Percentiles rank a stretch among this genome's conserved stretches.
Conservation (phyloP, 2,797 vertebrate genomes). For the Euphonia xanthogaster region DNA sequence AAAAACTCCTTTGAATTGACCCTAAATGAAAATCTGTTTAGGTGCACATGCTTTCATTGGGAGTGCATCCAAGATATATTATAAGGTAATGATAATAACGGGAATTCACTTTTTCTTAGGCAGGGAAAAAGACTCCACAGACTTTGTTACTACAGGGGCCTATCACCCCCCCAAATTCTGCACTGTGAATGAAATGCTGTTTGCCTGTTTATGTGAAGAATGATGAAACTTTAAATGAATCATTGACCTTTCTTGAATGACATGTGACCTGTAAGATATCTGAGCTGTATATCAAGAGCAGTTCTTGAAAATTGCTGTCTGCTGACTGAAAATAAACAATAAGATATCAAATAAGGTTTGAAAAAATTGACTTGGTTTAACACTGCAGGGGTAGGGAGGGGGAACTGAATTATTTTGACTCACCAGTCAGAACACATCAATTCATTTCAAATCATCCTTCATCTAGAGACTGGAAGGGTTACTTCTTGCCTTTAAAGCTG, state of each 20-base stretch:
- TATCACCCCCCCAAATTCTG: slow-evolving; percentile 39
- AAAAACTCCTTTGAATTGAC: slow-evolving; percentile 33
- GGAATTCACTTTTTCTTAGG: slow-evolving; percentile 56
- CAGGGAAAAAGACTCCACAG: slow-evolving; percentile 52
- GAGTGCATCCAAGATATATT: slow-evolving; percentile 36
- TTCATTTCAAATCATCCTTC: slow-evolving; percentile 77
- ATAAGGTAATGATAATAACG: slow-evolving; percentile 64
- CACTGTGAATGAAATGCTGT: slow-evolving; percentile 73
- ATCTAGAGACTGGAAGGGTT: slow-evolving; percentile 61
- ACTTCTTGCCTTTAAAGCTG: slow-evolving; percentile 57
- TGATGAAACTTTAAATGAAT: slow-evolving; percentile 88
- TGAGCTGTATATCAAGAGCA: slow-evolving; percentile 79
- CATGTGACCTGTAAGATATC: slow-evolving; percentile 86
- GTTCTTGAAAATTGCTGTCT: slow-evolving; percentile 84
- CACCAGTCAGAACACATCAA: slow-evolving; percentile 78
- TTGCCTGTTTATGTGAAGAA: slow-evolving; percentile 80
- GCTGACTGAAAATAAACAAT: slow-evolving; percentile 85
- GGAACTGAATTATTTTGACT: slow-evolving; percentile 83
- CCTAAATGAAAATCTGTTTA: slow-evolving; percentile 67
- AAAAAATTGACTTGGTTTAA: slow-evolving; percentile 80
- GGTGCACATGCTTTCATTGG: slow-evolving; percentile 45
- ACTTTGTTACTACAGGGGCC: slow-evolving; percentile 45
- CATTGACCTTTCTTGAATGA: slow-evolving; percentile 87
- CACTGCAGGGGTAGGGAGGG: background rate
- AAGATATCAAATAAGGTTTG: slow-evolving; percentile 81